A percentile compares a stretch with the other conserved stretches of the same genome.
These are phyloP conservation scores for Onychostruthus taczanowskii DNA, from an alignment of 2,113 vertebrate genomes.

Conservation along the genomic window DNA sequence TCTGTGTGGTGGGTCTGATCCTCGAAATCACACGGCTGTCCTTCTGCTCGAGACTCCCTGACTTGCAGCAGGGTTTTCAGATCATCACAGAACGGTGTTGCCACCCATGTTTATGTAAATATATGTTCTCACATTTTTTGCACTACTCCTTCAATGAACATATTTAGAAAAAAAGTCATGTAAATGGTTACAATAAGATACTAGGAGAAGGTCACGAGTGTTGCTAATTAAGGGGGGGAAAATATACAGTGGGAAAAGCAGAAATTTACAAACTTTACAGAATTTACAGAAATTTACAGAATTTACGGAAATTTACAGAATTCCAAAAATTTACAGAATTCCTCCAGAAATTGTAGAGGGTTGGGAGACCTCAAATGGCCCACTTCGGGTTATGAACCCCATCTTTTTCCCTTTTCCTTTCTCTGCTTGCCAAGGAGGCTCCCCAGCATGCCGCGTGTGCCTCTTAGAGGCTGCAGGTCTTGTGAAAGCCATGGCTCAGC, in stretches of 20 bases:
- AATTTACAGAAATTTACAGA: neutral
- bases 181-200: neutral
- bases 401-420: neutral
- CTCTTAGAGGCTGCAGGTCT: too few species aligned
- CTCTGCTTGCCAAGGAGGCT: neutral
- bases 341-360: neutral
- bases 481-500: neutral
- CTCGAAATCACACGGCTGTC: neutral
- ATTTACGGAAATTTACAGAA: neutral
- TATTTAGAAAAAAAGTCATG: neutral
- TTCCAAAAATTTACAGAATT: neutral
- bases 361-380: neutral
- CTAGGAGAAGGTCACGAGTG: neutral
- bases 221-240: neutral
- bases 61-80: neutral
- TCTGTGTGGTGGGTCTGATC: neutral
- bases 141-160: neutral
- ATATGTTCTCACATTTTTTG: neutral
- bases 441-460: fast-evolving
- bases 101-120: neutral
- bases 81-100: neutral
- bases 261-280: neutral
- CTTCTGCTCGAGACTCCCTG: neutral
- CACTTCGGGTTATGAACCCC: fast-evolving
- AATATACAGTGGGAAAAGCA: neutral